These are phyloP conservation scores for Echinops telfairi DNA, from an alignment of 2,113 vertebrate genomes.

Conservation along the genomic window DNA sequence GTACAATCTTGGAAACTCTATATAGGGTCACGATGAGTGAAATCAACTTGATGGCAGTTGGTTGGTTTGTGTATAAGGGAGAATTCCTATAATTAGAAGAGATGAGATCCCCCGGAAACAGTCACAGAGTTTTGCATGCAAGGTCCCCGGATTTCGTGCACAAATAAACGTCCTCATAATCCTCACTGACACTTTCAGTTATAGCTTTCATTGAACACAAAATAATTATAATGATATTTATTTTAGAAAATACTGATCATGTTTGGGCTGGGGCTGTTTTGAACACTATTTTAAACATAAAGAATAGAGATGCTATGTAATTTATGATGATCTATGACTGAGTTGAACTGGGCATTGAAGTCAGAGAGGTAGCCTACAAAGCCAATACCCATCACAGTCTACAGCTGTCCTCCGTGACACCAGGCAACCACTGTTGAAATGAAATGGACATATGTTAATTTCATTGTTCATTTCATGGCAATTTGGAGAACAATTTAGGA, in stretches of 20 bases:
- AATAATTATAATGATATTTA: background rate
- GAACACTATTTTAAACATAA: background rate
- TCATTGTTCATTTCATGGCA: background rate
- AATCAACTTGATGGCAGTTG: no score
- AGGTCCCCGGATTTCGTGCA: background rate
- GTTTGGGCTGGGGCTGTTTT: background rate
- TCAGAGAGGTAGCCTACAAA: background rate
- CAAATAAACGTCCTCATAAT: background rate
- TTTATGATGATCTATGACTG: background rate
- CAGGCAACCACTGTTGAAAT: background rate
- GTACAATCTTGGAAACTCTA: no score
- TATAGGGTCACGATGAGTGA: no score
- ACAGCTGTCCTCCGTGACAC: background rate
- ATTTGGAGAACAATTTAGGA: slow-evolving; percentile 38
- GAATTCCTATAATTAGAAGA: background rate
- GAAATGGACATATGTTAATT: background rate
- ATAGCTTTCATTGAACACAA: slow-evolving; percentile 11
- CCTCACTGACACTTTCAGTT: background rate
- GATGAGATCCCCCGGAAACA: background rate
- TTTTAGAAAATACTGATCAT: background rate
- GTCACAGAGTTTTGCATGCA: background rate
- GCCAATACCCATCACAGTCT: background rate
- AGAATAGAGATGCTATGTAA: background rate
- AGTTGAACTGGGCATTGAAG: background rate
- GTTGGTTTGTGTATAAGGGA: background rate